Evolutionary conservation across 2,888 invertebrate species (phyloP), one percentile per base, ranked within the genome.

Genomic region (Platynereis dumerilii): DNA sequence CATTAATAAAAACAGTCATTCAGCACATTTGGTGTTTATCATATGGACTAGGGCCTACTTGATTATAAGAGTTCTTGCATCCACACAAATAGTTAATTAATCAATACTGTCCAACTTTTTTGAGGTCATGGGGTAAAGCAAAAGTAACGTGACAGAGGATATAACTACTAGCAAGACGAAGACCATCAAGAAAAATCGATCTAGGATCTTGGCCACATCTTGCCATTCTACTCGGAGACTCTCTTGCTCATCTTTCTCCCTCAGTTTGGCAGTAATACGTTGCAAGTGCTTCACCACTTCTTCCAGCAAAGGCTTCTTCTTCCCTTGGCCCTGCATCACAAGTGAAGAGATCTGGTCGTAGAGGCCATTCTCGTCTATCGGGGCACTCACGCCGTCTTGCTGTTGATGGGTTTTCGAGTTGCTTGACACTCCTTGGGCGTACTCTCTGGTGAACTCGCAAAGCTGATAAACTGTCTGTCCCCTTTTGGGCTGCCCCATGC

Each of bases 161-260:
- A 67, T 55, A 12, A 69, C 44, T 12, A 72, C 66, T 17, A 68
- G 22, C 22, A 72, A 24, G 22, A 72, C 61, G 53, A 73, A 73
- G 24, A 73, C 48, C 10, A 70, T 29, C 7, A 73, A 66, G 24
- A 72, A 70, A 44, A 73, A 68, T 10, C 73, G 61, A 58, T 73
- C 73, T 24, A 73, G 48, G 2, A 72, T 58, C 48, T 66, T 68
- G 20, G 73, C 73, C 24, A 69, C 62, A 7, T 60, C 57, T 54
- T 70, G 69, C 73, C 73, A 73, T 56, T 73, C 71, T 2, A 59
- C 58, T 29, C 65, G 67, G 2, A 72, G 39, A 1, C 44, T 29
- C 15, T 68, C 69, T 57, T 67, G 60, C 52, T 68, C 65, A 7
- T 68, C 67, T 17, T 66, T 58, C 2, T 69, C 72, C 34, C 64